Conservation (phyloP, 2,113 vertebrate species). For the Epinephelus cyanopodus region DNA sequence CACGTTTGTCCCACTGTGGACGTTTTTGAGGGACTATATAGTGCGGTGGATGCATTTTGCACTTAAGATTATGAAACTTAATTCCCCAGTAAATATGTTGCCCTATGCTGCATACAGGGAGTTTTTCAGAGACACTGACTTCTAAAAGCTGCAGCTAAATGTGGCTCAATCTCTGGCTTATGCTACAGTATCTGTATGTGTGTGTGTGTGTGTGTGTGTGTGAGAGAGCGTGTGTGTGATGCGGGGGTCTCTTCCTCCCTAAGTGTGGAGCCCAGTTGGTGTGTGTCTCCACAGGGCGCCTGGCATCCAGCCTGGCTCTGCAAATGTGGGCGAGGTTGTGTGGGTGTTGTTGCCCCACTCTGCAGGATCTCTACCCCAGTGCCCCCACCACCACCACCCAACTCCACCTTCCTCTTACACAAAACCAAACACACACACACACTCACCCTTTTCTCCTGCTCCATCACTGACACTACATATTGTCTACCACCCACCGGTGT, state of each 20-base stretch:
- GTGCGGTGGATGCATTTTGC: not conserved
- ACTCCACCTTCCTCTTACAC: slow-evolving; percentile 61
- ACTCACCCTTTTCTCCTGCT: slow-evolving; percentile 67
- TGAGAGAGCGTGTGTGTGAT: slow-evolving; percentile 36
- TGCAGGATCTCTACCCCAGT: slow-evolving; percentile 64
- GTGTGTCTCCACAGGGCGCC: slow-evolving; percentile 69
- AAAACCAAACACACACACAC: slow-evolving; percentile 24
- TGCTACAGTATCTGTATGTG: slow-evolving; percentile 42
- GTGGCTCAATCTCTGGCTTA: slow-evolving; percentile 39
- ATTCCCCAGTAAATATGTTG: not conserved
- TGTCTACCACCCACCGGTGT: slow-evolving; percentile 83
- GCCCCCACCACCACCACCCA: slow-evolving; percentile 23
- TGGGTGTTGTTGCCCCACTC: slow-evolving; percentile 83
- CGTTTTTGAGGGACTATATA: not conserved
- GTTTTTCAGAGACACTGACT: not conserved
- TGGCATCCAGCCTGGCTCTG: slow-evolving; percentile 75
- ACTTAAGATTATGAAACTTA: not conserved
- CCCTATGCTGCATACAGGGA: not conserved
- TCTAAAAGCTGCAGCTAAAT: slow-evolving; percentile 39
- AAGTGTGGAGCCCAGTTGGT: slow-evolving; percentile 69
- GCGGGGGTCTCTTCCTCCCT: slow-evolving; percentile 61
- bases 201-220: slow-evolving; percentile 21
- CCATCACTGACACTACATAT: slow-evolving; percentile 84
- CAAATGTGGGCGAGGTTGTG: slow-evolving; percentile 77
- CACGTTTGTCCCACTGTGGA: not conserved